These are phyloP conservation scores for Sapajus apella DNA, from an alignment of 2,113 vertebrate species.

Conservation along the genomic window DNA sequence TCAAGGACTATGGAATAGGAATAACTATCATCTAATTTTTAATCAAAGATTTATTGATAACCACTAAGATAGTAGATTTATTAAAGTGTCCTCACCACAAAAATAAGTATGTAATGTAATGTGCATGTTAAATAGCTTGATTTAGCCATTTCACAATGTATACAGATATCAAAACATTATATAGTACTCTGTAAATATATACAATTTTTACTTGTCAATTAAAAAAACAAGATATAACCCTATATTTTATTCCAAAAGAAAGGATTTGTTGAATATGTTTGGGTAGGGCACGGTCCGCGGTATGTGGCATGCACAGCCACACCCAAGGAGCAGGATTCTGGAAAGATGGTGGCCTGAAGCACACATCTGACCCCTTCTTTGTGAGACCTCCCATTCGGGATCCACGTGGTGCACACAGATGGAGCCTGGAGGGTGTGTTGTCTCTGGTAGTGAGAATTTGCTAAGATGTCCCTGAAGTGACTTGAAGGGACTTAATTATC, in stretches of 20 bases:
- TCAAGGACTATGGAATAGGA: not conserved
- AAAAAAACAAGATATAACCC: not conserved
- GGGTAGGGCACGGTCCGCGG: not conserved
- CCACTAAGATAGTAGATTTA: not conserved
- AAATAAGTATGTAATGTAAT: not conserved
- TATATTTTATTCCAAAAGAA: not conserved
- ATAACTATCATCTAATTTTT: not conserved
- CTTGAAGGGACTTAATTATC: not conserved
- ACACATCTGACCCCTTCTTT: not conserved
- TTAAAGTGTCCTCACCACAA: not conserved
- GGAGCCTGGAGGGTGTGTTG: not conserved
- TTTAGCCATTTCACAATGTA: not conserved
- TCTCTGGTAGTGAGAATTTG: not conserved
- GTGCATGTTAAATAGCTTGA: not conserved
- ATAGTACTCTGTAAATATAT: not conserved
- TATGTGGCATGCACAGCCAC: not conserved
- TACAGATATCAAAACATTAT: not conserved
- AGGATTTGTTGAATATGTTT: not conserved
- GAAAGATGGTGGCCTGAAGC: not conserved
- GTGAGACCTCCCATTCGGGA: not conserved
- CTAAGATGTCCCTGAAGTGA: not conserved
- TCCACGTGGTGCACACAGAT: fast-evolving
- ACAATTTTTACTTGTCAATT: not conserved
- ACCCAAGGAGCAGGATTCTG: not conserved
- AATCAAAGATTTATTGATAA: conserved; percentile 8